Base-by-base conservation (phyloP, 2,797 vertebrate genomes). In the Danio kyathit region DNA sequence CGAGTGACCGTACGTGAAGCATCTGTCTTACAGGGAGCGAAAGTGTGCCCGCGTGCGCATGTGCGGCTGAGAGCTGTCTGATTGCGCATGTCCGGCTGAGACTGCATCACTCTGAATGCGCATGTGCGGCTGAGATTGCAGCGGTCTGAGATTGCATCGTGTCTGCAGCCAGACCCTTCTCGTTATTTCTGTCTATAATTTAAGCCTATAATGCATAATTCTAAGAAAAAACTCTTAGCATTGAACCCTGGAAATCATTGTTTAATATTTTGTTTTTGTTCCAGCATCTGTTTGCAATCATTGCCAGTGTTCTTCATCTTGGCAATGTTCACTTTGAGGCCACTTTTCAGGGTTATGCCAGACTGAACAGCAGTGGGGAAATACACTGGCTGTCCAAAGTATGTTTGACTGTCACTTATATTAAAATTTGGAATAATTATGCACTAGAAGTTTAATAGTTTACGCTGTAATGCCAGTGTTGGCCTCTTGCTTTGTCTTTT, bases 351-450 rank as follows among this genome's bases (percentile, higher is more conserved):
- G 97, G 97, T 12, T 95, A 96, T 0, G 95, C 97, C 75, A 88
- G 90, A 43, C 89, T 99, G 72, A 94, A 87, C 0, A 91, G 93
- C 6, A 94, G 91, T 54, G 84, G 91, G 0, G 96, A 98, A 90
- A 91, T 97, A 89, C 95, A 95, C 49, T 97, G 96, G 96, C 93
- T 98, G 65, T 95, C 96, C 81, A 97, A 98, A 95, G 97, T 98
- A 91, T 86, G 49, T 16, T 60, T 7, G 16, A 69, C n/a, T 14
- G n/a, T 21, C 51, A 43, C 56, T 17, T 46, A 6, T 52, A 5
- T 43, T 9, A 61, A 51, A 66, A 51, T 70, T 78, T 67, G 2
- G 7, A 38, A 51, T 48, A 7, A 19, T 64, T 14, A n/a, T 51
- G 16, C 7, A 9, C 48, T 40, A 8, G 0, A 41, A 2, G 14